These are phyloP conservation scores for Anoplius nigerrimus DNA, from an alignment of 2,888 invertebrate genomes.

Conservation along the genomic window DNA sequence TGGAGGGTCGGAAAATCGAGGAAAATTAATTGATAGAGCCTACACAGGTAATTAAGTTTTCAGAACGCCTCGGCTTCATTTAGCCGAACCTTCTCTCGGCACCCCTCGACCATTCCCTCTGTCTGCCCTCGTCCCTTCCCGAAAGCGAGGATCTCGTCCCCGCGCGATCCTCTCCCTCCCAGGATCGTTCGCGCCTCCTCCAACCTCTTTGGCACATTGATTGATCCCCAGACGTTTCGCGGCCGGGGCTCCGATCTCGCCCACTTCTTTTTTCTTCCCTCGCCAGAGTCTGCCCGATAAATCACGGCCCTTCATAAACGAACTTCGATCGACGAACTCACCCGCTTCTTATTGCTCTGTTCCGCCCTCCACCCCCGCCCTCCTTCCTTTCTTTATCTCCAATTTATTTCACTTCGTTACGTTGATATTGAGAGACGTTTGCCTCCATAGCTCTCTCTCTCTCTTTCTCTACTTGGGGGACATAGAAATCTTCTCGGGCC, in stretches of 20 bases:
- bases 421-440: constrained; percentile 52
- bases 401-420: constrained; percentile 59
- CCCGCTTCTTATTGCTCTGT: constrained; percentile 51
- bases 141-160: constrained; percentile 27
- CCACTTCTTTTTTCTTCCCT: constrained; percentile 24
- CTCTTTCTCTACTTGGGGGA: constrained; percentile 4
- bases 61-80: constrained; percentile 52
- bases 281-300: constrained; percentile 45
- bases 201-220: constrained; percentile 10
- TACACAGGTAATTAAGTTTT: constrained; percentile 75
- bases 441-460: constrained; percentile 33
- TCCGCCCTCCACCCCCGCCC: too few relatives aligned
- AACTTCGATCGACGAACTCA: constrained; percentile 42
- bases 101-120: constrained; percentile 8
- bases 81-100: constrained; percentile 8
- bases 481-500: background rate
- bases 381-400: constrained; percentile 6
- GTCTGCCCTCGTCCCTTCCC: constrained; percentile 25
- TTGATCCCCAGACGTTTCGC: constrained; percentile 21
- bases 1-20: constrained; percentile 69
- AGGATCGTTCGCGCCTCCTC: constrained; percentile 38
- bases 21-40: constrained; percentile 74
- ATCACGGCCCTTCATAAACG: constrained; percentile 50
- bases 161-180: constrained; percentile 47
- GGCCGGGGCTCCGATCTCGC: constrained; percentile 25